Conservation (phyloP, 2,888 invertebrate species). For the Sphaerolaimus hirsutus region DNA sequence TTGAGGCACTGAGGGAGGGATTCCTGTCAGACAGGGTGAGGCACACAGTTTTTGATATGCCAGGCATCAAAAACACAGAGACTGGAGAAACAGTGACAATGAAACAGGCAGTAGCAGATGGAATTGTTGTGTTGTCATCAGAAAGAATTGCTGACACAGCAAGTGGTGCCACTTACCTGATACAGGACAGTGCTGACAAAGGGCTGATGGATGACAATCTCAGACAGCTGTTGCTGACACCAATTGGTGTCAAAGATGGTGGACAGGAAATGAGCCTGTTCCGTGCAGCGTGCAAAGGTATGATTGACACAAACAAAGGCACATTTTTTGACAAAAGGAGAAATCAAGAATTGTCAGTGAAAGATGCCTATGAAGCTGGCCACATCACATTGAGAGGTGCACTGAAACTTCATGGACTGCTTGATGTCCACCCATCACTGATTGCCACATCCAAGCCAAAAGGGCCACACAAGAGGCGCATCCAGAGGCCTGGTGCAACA, state of each 20-base stretch:
- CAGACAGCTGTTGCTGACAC: slow-evolving; percentile 51
- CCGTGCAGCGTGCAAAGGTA: slow-evolving; percentile 59
- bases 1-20: slow-evolving; percentile 67
- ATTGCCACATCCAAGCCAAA: slow-evolving; percentile 51
- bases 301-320: slow-evolving; percentile 65
- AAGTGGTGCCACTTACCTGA: slow-evolving; percentile 13
- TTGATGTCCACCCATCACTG: slow-evolving; percentile 40
- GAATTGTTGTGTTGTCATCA: slow-evolving; percentile 44
- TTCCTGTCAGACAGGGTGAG: slow-evolving; percentile 61
- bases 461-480: slow-evolving; percentile 58
- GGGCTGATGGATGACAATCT: slow-evolving; percentile 26
- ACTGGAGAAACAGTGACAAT: slow-evolving; percentile 58
- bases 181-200: slow-evolving; percentile 21
- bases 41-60: slow-evolving; percentile 69
- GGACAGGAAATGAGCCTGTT: slow-evolving; percentile 45
- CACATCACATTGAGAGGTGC: slow-evolving; percentile 66
- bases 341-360: slow-evolving; percentile 47
- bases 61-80: slow-evolving; percentile 59
- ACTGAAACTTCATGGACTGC: slow-evolving; percentile 51
- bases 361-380: slow-evolving; percentile 55
- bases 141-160: slow-evolving; percentile 18
- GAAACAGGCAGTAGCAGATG: slow-evolving; percentile 51
- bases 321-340: slow-evolving; percentile 16
- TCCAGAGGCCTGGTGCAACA: slow-evolving; percentile 41
- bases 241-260: slow-evolving; percentile 48